phyloP scores from a whole-genome alignment of 2,888 invertebrate genomes.

The Drosophila antonietae region DNA sequence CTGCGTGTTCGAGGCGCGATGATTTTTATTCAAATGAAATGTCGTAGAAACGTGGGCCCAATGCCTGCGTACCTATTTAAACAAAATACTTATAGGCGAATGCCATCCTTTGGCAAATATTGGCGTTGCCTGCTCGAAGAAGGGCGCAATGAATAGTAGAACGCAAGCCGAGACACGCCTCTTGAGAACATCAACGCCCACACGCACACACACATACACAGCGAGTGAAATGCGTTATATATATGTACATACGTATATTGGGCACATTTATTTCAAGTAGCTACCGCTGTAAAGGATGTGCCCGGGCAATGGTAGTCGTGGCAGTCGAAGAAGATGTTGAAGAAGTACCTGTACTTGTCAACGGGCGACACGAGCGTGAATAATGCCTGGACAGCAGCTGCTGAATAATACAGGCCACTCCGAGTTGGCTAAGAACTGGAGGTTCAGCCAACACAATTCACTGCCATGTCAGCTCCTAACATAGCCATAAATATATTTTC shows the following conservation, averaged over 20 bases:
- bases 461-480: conserved; percentile 53
- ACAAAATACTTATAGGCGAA: conserved; percentile 73
- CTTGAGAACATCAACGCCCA: conserved; percentile 11
- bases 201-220: background rate
- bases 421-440: conserved; percentile 15
- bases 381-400: conserved; percentile 55
- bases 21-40: conserved; percentile 56
- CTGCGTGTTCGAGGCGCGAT: conserved; percentile 37
- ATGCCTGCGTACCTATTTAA: conserved; percentile 69
- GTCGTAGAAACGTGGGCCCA: conserved; percentile 37
- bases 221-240: conserved; percentile 40
- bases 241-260: conserved; percentile 23
- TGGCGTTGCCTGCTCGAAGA: conserved; percentile 46
- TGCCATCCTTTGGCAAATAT: conserved; percentile 76
- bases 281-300: conserved; percentile 34
- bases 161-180: conserved; percentile 38
- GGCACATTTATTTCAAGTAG: conserved; percentile 24
- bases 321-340: background rate
- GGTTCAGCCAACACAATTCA: conserved; percentile 26
- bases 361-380: conserved; percentile 45
- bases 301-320: background rate
- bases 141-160: conserved; percentile 28
- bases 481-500: conserved; percentile 73
- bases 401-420: conserved; percentile 59
- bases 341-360: conserved; percentile 42